phyloP scores from a whole-genome alignment of 2,888 invertebrate genomes.

The Acronicta psi region DNA sequence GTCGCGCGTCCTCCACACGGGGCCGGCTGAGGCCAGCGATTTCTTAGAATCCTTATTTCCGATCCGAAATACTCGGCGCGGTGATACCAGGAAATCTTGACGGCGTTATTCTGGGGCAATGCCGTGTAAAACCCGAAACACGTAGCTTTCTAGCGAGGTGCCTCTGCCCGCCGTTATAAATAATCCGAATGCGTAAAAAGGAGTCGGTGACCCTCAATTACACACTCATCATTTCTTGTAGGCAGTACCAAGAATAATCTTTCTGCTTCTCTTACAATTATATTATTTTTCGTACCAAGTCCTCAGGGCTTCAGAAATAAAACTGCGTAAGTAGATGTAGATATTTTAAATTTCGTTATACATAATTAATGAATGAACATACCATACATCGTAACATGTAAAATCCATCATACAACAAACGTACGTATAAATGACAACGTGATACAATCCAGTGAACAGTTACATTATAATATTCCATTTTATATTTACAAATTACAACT shows the following conservation, averaged over 20 bases:
- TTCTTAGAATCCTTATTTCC: slow-evolving; percentile 87
- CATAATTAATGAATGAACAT: slow-evolving; percentile 74
- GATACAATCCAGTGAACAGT: slow-evolving; percentile 55
- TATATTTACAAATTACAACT: slow-evolving; percentile 62
- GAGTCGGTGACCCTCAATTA: slow-evolving; percentile 81
- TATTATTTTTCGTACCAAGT: slow-evolving; percentile 18
- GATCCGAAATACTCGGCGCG: slow-evolving; percentile 85
- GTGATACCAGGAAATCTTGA: slow-evolving; percentile 83
- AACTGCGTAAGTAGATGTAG: slow-evolving; percentile 55
- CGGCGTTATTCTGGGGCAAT: slow-evolving; percentile 85
- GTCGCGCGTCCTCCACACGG: slow-evolving; percentile 67
- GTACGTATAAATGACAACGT: slow-evolving; percentile 55
- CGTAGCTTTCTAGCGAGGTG: slow-evolving; percentile 81
- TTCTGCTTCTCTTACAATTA: slow-evolving; percentile 33
- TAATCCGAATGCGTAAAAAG: slow-evolving; percentile 81
- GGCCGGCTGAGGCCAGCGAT: slow-evolving; percentile 77
- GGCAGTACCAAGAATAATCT: background rate
- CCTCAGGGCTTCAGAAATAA: slow-evolving; percentile 37
- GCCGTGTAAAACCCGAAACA: slow-evolving; percentile 83
- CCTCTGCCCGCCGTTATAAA: slow-evolving; percentile 82
- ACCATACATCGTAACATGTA: slow-evolving; percentile 77
- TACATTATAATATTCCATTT: slow-evolving; percentile 38
- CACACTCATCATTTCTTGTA: slow-evolving; percentile 64
- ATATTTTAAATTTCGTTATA: slow-evolving; percentile 74
- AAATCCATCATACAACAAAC: slow-evolving; percentile 76